These are phyloP conservation scores for Macrophya annulata DNA, from an alignment of 2,888 invertebrate genomes.

Conservation along the genomic window DNA sequence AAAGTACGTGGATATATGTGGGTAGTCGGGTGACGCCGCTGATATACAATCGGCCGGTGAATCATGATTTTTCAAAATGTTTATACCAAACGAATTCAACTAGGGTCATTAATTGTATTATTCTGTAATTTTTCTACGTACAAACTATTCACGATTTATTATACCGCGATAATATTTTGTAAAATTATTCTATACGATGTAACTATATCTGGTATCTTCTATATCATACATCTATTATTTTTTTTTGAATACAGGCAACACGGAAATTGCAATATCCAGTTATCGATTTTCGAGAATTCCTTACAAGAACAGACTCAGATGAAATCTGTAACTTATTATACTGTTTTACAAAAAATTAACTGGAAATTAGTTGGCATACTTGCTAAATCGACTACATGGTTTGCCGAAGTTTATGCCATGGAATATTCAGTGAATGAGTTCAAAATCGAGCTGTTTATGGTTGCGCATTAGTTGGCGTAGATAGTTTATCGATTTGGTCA, in stretches of 20 bases:
- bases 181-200: constrained; percentile 27
- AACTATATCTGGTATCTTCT: background rate
- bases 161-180: constrained; percentile 40
- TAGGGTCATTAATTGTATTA: constrained; percentile 39
- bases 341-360: background rate
- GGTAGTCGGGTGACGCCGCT: constrained; percentile 12
- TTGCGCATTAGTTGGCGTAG: background rate
- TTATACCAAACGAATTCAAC: constrained; percentile 36
- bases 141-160: constrained; percentile 37
- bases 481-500: background rate
- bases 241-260: background rate
- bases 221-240: background rate
- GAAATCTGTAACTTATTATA: background rate
- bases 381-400: background rate
- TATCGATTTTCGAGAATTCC: background rate
- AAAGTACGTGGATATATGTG: constrained; percentile 38
- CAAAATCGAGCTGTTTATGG: background rate
- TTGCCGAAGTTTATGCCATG: background rate
- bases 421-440: background rate
- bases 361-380: background rate
- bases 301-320: background rate
- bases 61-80: constrained; percentile 42
- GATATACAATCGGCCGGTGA: constrained; percentile 24
- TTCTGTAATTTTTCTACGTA: constrained; percentile 39
- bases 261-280: background rate